Conservation (phyloP, 2,888 invertebrate species). For the Omphaloscelis lunosa region DNA sequence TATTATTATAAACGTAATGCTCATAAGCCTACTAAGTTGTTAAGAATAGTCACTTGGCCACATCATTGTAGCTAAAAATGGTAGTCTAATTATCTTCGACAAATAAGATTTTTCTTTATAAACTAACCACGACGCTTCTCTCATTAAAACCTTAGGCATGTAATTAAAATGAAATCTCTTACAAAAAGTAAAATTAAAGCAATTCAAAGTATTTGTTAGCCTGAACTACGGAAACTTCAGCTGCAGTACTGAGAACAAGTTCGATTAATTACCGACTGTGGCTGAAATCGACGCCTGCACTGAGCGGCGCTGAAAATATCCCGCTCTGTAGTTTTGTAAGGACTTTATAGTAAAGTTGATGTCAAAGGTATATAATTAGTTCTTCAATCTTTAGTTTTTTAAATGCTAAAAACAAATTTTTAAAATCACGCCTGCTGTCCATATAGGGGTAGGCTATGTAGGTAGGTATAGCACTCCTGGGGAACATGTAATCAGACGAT, state of each 20-base stretch:
- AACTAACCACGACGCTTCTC: conserved; percentile 19
- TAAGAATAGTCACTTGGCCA: neutral
- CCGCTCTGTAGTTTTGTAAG: conserved; percentile 21
- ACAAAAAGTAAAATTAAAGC: conserved; percentile 46
- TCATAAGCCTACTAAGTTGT: neutral
- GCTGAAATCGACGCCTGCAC: conserved; percentile 44
- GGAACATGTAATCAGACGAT: neutral
- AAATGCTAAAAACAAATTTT: neutral
- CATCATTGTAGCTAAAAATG: neutral
- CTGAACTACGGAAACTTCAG: conserved; percentile 43
- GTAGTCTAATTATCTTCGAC: conserved; percentile 7
- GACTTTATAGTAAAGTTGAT: neutral
- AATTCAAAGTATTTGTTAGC: conserved; percentile 47
- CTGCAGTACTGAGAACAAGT: conserved; percentile 51
- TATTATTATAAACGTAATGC: neutral
- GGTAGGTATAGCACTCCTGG: neutral
- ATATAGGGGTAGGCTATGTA: neutral
- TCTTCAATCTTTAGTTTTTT: no score
- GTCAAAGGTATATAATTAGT: neutral
- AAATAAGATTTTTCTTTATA: conserved; percentile 2
- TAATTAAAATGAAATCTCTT: conserved; percentile 51
- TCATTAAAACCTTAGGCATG: conserved; percentile 42
- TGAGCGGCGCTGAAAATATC: neutral
- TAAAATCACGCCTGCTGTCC: neutral
- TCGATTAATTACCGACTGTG: conserved; percentile 61